Conservation (phyloP, 1,140 invertebrate genomes). For the Zaprionus gabonicus region DNA sequence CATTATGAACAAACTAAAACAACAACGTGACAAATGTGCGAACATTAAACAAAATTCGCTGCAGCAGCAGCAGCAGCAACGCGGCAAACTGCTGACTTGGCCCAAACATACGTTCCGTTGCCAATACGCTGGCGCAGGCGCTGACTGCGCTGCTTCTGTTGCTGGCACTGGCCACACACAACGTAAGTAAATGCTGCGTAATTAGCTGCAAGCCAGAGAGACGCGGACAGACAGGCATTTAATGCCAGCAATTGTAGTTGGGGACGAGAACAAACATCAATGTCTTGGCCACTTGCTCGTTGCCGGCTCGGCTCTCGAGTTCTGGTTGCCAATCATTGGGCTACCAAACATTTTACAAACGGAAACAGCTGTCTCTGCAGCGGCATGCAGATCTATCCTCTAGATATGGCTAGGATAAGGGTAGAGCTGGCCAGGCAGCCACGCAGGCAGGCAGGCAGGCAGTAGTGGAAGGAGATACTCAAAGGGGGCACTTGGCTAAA, state of each 20-base stretch:
- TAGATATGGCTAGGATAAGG: slow-evolving; percentile 44
- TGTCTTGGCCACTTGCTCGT: slow-evolving; percentile 48
- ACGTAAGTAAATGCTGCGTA: slow-evolving; percentile 50
- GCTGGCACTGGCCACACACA: slow-evolving; percentile 58
- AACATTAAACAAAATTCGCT: slow-evolving; percentile 61
- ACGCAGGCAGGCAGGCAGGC: neutral
- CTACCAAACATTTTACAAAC: slow-evolving; percentile 79
- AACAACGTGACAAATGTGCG: slow-evolving; percentile 79
- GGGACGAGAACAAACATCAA: slow-evolving; percentile 53
- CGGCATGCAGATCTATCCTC: slow-evolving; percentile 54
- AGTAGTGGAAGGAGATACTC: neutral
- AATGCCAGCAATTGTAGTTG: slow-evolving; percentile 64
- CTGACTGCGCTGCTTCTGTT: neutral
- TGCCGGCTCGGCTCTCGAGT: neutral
- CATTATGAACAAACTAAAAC: slow-evolving; percentile 58
- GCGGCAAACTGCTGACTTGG: slow-evolving; percentile 49
- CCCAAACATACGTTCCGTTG: slow-evolving; percentile 11
- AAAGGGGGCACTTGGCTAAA: neutral
- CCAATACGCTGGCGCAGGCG: slow-evolving; percentile 10
- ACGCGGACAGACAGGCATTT: slow-evolving; percentile 41
- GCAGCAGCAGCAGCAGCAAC: slow-evolving; percentile 26
- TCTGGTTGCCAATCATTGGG: slow-evolving; percentile 61
- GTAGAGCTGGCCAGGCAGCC: slow-evolving; percentile 15
- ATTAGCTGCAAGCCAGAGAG: slow-evolving; percentile 54
- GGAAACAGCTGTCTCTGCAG: slow-evolving; percentile 74